Evolutionary conservation across 2,797 vertebrate species (phyloP).

Genomic region (Ctenopoma kingsleyae): DNA sequence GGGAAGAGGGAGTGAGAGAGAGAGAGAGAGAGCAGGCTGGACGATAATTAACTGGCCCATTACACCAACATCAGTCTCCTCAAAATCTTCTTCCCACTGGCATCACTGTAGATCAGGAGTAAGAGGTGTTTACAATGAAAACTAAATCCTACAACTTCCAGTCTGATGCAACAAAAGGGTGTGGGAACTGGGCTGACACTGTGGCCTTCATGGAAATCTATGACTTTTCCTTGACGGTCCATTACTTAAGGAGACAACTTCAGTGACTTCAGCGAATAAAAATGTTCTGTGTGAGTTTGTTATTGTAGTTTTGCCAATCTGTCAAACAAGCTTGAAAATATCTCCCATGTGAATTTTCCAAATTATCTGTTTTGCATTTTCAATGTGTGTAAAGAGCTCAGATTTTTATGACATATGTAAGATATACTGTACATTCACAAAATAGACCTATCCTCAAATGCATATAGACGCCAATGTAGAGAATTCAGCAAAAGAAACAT

Average conservation of each 20-base stretch:
- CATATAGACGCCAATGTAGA: too few species aligned
- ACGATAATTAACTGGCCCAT: constrained; percentile 19
- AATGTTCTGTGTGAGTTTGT: constrained; percentile 40
- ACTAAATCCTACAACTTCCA: constrained; percentile 32
- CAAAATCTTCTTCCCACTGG: constrained; percentile 1
- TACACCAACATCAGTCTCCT: constrained; percentile 12
- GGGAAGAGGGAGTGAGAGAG: constrained; percentile 23
- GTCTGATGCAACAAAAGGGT: constrained; percentile 26
- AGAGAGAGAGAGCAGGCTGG: constrained; percentile 17
- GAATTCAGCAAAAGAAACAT: background rate
- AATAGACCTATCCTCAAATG: background rate
- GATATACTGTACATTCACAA: background rate
- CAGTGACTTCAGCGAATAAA: constrained; percentile 32
- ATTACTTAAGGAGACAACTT: constrained; percentile 13
- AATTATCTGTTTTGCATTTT: background rate
- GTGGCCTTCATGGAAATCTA: constrained; percentile 14
- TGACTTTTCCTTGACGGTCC: constrained; percentile 24
- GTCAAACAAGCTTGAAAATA: constrained; percentile 19
- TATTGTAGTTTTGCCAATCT: constrained; percentile 6
- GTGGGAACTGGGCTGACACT: constrained; percentile 12
- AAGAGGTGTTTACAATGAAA: constrained; percentile 35
- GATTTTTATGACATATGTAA: constrained; percentile 12
- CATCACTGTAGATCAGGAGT: constrained; percentile 15
- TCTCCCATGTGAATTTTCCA: constrained; percentile 19
- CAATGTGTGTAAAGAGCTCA: background rate